Percentiles rank a stretch among this genome's conserved stretches.
These are phyloP conservation scores for Drosophila mulleri DNA, from an alignment of 2,888 invertebrate genomes.

Conservation along the genomic window DNA sequence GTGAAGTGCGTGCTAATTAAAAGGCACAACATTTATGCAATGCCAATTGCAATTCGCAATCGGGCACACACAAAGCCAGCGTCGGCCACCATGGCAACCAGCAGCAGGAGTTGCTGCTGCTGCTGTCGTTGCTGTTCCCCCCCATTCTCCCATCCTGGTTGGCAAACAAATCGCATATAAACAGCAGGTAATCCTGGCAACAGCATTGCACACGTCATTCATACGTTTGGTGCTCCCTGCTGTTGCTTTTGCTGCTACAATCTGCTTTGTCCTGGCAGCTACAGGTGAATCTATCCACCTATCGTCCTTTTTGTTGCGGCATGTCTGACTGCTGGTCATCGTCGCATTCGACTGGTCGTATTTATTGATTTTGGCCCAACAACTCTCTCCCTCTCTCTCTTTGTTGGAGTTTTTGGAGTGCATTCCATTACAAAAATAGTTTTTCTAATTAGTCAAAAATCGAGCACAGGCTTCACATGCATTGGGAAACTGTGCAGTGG, in stretches of 20 bases:
- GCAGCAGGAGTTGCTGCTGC: neutral
- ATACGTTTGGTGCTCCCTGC: conserved; percentile 36
- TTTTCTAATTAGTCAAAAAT: conserved; percentile 62
- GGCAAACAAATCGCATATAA: conserved; percentile 75
- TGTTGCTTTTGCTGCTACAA: conserved; percentile 14
- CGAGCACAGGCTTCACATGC: conserved; percentile 8
- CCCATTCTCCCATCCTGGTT: neutral
- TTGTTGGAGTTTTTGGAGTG: conserved; percentile 18
- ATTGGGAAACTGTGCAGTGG: conserved; percentile 1
- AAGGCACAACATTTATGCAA: conserved; percentile 77
- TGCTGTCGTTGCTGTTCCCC: neutral
- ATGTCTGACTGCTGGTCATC: conserved; percentile 20
- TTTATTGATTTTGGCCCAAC: conserved; percentile 49
- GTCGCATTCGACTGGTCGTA: conserved; percentile 35
- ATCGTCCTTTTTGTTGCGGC: neutral
- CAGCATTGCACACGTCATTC: conserved; percentile 63
- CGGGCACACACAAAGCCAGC: conserved; percentile 47
- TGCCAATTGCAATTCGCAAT: conserved; percentile 34
- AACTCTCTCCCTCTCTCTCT: neutral
- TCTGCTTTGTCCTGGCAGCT: conserved; percentile 32
- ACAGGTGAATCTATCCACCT: conserved; percentile 43
- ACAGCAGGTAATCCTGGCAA: conserved; percentile 75
- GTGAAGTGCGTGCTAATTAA: conserved; percentile 68
- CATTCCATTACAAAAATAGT: conserved; percentile 57
- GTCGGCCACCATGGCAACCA: conserved; percentile 72